Evolutionary conservation across 2,797 vertebrate species (phyloP), one percentile per base, ranked within the genome.

Genomic region (Acanthurus leucopareius): DNA sequence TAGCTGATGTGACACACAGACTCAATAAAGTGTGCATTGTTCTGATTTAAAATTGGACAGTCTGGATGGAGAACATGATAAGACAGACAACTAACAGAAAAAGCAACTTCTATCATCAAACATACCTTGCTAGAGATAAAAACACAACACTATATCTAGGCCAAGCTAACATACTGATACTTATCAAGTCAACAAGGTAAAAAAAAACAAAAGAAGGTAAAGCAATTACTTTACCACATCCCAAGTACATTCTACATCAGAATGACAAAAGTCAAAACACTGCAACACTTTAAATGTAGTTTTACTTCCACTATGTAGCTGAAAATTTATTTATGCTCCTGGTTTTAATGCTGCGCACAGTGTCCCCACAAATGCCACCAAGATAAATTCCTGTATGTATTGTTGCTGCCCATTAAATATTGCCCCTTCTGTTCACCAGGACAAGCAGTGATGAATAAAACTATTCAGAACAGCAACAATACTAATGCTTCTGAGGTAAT

Each of bases 401-500:
- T 75, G 60, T 44, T n/a, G 58, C 51, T 62, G 63, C 45, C 1
- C 22, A 78, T 88, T 75, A 83, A 49, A 82, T 62, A 28, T 62
- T 53, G 67, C n/a, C 32, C 51, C 45, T 44, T 87, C 60, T 81
- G 56, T 67, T 78, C 20, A 32, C 25, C 3, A 7, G 3, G 69
- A 83, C 71, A 77, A 65, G 42, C 58, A 19, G 58, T 5, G 19
- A 71, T 80, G 73, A 85, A 83, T 74, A 82, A 82, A 85, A 78
- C 80, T 73, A 76, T 73, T 80, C 62, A 58, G 69, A 70, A 59
- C 53, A 58, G 72, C 52, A 75, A 62, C 77, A 82, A 75, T 73
- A 56, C 67, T 66, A 75, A 88, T 79, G 71, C 73, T 81, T 77
- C 61, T 47, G 62, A 66, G 35, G 59, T 79, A 86, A 88, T 79